Evolutionary conservation across 2,888 invertebrate species (phyloP).

Genomic region (Drosophila demipolita): DNA sequence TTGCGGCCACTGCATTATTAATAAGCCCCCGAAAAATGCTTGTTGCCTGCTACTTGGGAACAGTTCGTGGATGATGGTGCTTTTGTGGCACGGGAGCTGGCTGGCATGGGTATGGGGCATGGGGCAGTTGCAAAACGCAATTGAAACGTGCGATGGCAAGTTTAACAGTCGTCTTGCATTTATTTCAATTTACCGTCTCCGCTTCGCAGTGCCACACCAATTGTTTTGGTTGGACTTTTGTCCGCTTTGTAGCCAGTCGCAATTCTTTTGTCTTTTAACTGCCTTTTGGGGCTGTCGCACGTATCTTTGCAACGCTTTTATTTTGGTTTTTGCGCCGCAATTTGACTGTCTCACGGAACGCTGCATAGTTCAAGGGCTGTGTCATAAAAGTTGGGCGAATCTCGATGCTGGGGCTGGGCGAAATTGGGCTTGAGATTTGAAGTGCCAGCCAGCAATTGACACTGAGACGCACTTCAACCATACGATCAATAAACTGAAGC

Average conservation of each 20-base stretch:
- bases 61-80: slow-evolving; percentile 56
- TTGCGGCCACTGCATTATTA: slow-evolving; percentile 81
- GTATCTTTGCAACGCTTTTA: slow-evolving; percentile 35
- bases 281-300: slow-evolving; percentile 66
- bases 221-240: slow-evolving; percentile 31
- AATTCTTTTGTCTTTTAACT: slow-evolving; percentile 76
- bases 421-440: slow-evolving; percentile 14
- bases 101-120: background rate
- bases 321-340: slow-evolving; percentile 27
- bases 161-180: slow-evolving; percentile 79
- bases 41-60: slow-evolving; percentile 61
- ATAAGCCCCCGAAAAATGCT: slow-evolving; percentile 69
- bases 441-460: slow-evolving; percentile 38
- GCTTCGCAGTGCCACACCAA: slow-evolving; percentile 9
- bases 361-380: slow-evolving; percentile 37
- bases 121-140: slow-evolving; percentile 60
- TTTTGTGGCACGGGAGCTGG: slow-evolving; percentile 1
- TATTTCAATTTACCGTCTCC: slow-evolving; percentile 77
- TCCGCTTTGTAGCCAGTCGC: slow-evolving; percentile 47
- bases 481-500: slow-evolving; percentile 34
- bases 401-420: background rate
- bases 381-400: slow-evolving; percentile 7
- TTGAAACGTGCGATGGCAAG: slow-evolving; percentile 79
- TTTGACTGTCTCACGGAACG: slow-evolving; percentile 65
- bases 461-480: slow-evolving; percentile 21